Percentiles rank a stretch among this genome's conserved stretches.
phyloP scores from a whole-genome alignment of 2,113 vertebrate genomes.

The Nibea coibor region DNA sequence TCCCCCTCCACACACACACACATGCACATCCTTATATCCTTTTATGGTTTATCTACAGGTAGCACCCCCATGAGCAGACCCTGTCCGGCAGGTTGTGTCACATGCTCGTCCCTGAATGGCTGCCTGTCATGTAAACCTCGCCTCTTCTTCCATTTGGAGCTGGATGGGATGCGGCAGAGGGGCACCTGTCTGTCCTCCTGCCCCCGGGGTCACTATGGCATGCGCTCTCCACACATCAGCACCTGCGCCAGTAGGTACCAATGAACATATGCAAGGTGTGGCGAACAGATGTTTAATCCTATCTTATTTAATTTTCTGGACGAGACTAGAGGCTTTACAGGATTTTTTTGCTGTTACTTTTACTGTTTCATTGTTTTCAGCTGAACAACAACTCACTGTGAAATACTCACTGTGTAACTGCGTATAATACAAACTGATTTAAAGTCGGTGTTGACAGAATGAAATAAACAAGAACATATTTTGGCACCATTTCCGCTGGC shows the following conservation, averaged over 20 bases:
- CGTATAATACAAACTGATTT: neutral
- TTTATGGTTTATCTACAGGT: conserved; percentile 70
- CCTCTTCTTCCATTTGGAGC: conserved; percentile 93
- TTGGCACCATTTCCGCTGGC: conserved; percentile 24
- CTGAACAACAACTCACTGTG: neutral
- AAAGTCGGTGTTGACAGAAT: conserved; percentile 3
- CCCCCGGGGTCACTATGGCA: conserved; percentile 90
- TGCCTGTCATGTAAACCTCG: conserved; percentile 93
- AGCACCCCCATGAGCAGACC: conserved; percentile 86
- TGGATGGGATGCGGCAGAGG: conserved; percentile 91
- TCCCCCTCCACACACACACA: neutral
- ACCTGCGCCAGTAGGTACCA: conserved; percentile 90
- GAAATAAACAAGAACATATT: neutral
- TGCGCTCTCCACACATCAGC: conserved; percentile 89
- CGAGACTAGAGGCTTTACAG: neutral
- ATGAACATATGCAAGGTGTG: conserved; percentile 11
- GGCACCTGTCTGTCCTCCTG: conserved; percentile 91
- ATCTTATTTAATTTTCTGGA: neutral
- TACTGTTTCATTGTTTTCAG: neutral
- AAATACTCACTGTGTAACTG: neutral
- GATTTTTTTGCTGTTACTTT: neutral
- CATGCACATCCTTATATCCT: neutral
- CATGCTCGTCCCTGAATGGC: conserved; percentile 91
- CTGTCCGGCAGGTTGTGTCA: conserved; percentile 90
- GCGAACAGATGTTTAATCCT: neutral